Evolutionary conservation across 1,140 invertebrate genomes (phyloP), one percentile per base, ranked within the genome.

Genomic region (Formica selysi): DNA sequence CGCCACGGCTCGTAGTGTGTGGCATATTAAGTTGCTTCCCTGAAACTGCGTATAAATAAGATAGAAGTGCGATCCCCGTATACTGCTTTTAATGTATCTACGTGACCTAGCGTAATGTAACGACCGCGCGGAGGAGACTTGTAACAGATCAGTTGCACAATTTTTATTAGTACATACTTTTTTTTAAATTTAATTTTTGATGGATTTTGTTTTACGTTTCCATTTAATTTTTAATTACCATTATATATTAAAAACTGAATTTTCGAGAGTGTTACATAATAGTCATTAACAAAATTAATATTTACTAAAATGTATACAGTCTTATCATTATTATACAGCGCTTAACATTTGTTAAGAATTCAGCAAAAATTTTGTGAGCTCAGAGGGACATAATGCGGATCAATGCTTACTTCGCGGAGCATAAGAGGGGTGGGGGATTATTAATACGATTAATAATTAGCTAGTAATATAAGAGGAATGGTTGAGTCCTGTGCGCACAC

Each of bases 391-490:
- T n/a, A 59, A 44, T 48, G 13, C 29, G 16, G 29, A 38, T 62
- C 54, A 44, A 26, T 41, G 65, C 22, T 76, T 26, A 19, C 54
- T 57, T 80, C 62, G 16, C 19, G 8, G 6, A 29, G 44, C 22
- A 10, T 54, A 32, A 87, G 38, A 76, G 1, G 26, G 26, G 26
- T 0, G 29, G 22, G n/a, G 51, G 16, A 5, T 83, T 19, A 89
- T 83, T 86, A 86, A 86, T 85, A 85, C 67, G 88, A 91, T 91
- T 86, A 89, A 91, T 91, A 90, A 90, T 91, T 91, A 91, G 88
- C 79, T 81, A 64, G 48, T 81, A 59, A 86, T 38, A 89, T 19
- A 51, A 4, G 51, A 87, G 48, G 85, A 84, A 87, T 87, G 71
- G 22, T 76, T 81, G 92, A 93, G 91, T 93, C 92, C 92, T 90